phyloP scores from a whole-genome alignment of 2,113 vertebrate genomes.

The Cinclus cinclus region DNA sequence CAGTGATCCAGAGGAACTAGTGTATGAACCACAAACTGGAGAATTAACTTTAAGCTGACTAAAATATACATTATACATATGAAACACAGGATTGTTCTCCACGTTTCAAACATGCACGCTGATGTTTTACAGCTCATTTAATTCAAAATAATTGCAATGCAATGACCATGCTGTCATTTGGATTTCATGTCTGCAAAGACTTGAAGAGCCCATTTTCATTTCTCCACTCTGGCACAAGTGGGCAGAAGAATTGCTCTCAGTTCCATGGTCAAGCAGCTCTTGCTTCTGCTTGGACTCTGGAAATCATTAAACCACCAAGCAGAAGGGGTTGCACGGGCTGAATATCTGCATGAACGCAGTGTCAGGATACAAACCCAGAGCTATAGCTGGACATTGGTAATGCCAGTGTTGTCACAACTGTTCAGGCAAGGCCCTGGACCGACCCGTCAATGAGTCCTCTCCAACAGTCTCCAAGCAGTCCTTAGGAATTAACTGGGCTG shows the following conservation, averaged over 20 bases:
- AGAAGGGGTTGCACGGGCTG: not conserved
- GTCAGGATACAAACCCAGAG: not conserved
- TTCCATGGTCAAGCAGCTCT: not conserved
- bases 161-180: not conserved
- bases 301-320: not conserved
- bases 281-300: not conserved
- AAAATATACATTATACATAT: not conserved
- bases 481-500: not conserved
- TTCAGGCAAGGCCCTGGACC: not conserved
- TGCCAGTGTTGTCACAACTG: accelerated
- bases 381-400: accelerated
- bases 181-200: accelerated
- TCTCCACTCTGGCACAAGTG: not conserved
- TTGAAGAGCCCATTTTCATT: not conserved
- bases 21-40: not conserved
- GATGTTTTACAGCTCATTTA: not conserved
- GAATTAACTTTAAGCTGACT: not conserved
- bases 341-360: accelerated
- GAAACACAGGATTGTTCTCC: not conserved
- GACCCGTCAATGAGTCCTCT: not conserved
- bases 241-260: accelerated
- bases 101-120: not conserved
- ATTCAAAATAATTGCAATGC: not conserved
- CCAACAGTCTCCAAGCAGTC: not conserved
- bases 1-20: not conserved